Evolutionary conservation across 2,113 vertebrate species (phyloP).

Genomic region (Melanerpes aurifrons): DNA sequence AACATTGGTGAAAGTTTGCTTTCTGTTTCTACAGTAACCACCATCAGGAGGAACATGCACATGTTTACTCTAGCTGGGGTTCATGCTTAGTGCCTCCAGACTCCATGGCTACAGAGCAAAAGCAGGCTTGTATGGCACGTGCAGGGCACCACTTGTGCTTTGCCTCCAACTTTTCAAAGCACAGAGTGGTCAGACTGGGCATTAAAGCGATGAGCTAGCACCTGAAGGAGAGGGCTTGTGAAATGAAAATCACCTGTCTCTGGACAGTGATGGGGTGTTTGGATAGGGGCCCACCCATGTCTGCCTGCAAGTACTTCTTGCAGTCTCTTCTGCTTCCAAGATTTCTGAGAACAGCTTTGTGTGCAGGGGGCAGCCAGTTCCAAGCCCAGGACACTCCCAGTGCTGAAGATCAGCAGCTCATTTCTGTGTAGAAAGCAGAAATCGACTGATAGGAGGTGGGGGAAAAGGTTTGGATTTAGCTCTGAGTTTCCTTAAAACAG

Average conservation of each 20-base stretch:
- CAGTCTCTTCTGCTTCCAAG: neutral
- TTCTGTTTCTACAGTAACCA: conserved; percentile 55
- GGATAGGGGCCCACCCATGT: neutral
- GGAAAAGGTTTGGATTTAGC: neutral
- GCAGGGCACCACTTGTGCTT: neutral
- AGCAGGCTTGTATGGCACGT: neutral
- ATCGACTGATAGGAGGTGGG: neutral
- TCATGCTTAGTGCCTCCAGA: neutral
- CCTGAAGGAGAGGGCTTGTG: neutral
- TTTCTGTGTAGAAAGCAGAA: neutral
- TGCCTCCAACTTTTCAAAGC: accelerated
- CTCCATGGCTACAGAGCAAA: neutral
- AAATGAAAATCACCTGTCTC: neutral
- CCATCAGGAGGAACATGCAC: neutral
- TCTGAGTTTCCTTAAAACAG: neutral
- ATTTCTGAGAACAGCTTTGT: neutral
- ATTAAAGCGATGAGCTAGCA: neutral
- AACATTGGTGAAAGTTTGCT: conserved; percentile 39
- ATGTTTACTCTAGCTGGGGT: neutral
- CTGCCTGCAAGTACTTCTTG: neutral
- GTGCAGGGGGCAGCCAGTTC: neutral
- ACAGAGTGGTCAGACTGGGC: neutral
- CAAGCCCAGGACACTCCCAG: neutral
- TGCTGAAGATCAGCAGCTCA: neutral
- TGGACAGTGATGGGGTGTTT: neutral